Percentiles rank a stretch among this genome's conserved stretches.
Evolutionary conservation across 2,797 vertebrate genomes (phyloP).

Genomic region (Orientallactaga sibirica): DNA sequence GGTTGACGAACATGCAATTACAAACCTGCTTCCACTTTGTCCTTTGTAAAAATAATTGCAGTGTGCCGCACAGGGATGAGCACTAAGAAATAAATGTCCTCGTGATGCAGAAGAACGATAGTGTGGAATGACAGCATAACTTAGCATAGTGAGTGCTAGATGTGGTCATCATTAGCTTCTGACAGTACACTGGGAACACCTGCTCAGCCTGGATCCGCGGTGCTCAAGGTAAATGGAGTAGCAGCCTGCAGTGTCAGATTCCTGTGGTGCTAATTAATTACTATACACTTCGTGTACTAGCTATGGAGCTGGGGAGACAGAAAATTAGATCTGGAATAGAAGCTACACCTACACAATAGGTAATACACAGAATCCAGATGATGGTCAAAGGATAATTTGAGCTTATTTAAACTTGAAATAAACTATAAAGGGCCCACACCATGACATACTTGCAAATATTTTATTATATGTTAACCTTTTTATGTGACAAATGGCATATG

Average conservation of each 20-base stretch:
- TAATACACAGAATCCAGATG: background rate
- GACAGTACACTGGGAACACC: constrained; percentile 51
- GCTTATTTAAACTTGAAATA: constrained; percentile 9
- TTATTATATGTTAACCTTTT: background rate
- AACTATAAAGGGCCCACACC: background rate
- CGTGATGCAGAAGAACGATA: constrained; percentile 78
- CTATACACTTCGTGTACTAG: constrained; percentile 58
- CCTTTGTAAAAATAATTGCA: constrained; percentile 86
- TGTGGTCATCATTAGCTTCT: constrained; percentile 77
- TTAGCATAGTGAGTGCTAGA: constrained; percentile 70
- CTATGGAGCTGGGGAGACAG: constrained; percentile 39
- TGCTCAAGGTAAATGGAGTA: constrained; percentile 75
- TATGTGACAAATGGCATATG: background rate
- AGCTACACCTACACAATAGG: constrained; percentile 8
- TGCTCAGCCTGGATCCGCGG: constrained; percentile 58
- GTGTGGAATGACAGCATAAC: constrained; percentile 79
- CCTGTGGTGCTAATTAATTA: constrained; percentile 84
- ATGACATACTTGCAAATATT: background rate
- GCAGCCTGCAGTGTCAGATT: constrained; percentile 69
- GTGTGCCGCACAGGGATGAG: constrained; percentile 77
- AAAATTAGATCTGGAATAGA: background rate
- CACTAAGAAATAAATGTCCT: constrained; percentile 81
- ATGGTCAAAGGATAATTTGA: constrained; percentile 8
- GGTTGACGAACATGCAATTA: constrained; percentile 83
- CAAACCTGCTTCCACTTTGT: constrained; percentile 81